These are phyloP conservation scores for Aurelia aurita DNA, from an alignment of 30 jellyfish, hydroid and myxozoan genomes.

Conservation along the genomic window DNA sequence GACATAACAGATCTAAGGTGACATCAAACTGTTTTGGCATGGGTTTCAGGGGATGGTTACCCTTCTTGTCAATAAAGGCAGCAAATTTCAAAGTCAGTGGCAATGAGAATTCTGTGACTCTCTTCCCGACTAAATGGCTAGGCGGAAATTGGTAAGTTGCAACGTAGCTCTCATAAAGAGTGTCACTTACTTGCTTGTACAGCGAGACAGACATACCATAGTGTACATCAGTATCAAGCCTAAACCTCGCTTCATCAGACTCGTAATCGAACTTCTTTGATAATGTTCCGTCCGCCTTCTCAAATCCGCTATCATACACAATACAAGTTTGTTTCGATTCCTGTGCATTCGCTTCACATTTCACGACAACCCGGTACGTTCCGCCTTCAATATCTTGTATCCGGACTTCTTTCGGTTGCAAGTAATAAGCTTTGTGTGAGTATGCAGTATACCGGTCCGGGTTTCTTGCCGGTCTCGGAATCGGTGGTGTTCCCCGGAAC, in stretches of 20 bases:
- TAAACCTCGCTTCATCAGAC: conserved; percentile 52
- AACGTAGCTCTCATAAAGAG: conserved; percentile 32
- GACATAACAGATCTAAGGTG: conserved; percentile 27
- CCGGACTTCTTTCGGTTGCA: conserved; percentile 59
- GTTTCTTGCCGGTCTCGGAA: conserved; percentile 31
- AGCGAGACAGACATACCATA: conserved; percentile 40
- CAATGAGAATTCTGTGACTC: conserved; percentile 29
- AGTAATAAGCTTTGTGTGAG: conserved; percentile 44
- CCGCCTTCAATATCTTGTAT: conserved; percentile 26
- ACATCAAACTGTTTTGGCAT: conserved; percentile 16
- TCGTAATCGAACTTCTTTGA: conserved; percentile 27
- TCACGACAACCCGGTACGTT: conserved; percentile 36
- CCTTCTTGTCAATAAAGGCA: conserved; percentile 28
- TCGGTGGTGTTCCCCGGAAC: conserved; percentile 94
- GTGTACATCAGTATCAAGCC: conserved; percentile 35
- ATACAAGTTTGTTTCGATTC: conserved; percentile 32
- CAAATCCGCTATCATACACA: conserved; percentile 54
- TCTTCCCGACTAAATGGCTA: conserved; percentile 36
- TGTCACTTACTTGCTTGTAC: conserved; percentile 19
- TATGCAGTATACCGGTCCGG: conserved; percentile 59
- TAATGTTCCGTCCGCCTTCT: background rate
- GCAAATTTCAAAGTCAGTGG: conserved; percentile 31
- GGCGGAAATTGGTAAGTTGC: conserved; percentile 53
- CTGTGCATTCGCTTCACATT: conserved; percentile 49
- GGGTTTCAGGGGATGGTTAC: conserved; percentile 17